phyloP scores from a whole-genome alignment of 2,113 vertebrate species.

The Crotalus viridis region DNA sequence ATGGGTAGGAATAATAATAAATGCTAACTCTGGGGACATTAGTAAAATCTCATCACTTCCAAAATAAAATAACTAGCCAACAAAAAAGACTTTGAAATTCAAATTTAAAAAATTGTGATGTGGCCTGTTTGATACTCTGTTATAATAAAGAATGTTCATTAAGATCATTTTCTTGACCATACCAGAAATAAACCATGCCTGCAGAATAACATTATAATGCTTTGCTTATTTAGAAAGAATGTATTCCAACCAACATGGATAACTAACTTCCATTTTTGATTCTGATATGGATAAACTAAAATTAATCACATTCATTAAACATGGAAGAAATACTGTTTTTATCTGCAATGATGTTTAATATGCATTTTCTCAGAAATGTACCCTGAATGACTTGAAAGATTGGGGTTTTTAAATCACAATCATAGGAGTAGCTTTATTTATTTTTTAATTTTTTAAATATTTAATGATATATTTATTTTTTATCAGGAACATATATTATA shows the following conservation, averaged over 20 bases:
- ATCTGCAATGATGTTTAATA: not conserved
- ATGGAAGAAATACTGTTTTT: not conserved
- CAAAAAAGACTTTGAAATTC: constrained; percentile 17
- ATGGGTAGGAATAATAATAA: constrained; percentile 8
- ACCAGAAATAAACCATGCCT: constrained; percentile 30
- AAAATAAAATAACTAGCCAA: not conserved
- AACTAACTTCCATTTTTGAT: not conserved
- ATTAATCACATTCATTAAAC: constrained; percentile 1
- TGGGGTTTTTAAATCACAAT: not conserved
- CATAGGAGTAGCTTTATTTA: not conserved
- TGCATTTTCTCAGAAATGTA: not conserved
- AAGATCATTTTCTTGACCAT: not conserved
- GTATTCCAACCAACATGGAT: not conserved
- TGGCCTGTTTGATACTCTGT: not conserved
- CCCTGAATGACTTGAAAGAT: not conserved
- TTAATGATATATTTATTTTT: not conserved
- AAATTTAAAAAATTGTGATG: constrained; percentile 7
- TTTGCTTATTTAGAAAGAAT: not conserved
- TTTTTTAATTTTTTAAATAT: not conserved
- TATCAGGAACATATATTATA: not conserved
- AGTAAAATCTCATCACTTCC: constrained; percentile 8
- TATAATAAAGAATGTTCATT: not conserved
- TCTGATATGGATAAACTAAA: not conserved
- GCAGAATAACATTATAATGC: not conserved
- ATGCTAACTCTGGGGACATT: constrained; percentile 46